These are phyloP conservation scores for Lycaon pictus DNA, from an alignment of 2,113 vertebrate species.

Conservation along the genomic window DNA sequence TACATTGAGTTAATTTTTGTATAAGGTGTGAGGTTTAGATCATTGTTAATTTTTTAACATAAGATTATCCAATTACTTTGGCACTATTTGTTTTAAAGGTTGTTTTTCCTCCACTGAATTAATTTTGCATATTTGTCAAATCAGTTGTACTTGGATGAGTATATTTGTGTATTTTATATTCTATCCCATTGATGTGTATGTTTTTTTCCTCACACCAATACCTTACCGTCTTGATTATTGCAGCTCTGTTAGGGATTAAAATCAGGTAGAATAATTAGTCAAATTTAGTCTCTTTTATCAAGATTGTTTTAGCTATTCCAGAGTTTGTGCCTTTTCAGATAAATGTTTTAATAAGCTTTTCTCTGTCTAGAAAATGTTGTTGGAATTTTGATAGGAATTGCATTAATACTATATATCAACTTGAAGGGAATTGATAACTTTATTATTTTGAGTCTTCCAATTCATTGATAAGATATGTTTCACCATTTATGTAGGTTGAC, in stretches of 20 bases:
- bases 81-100: background rate
- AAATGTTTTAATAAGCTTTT: slow-evolving; percentile 24
- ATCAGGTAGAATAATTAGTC: background rate
- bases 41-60: background rate
- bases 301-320: slow-evolving; percentile 27
- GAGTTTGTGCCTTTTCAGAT: background rate
- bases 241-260: background rate
- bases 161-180: background rate
- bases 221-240: background rate
- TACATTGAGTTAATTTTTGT: background rate
- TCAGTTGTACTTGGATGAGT: background rate
- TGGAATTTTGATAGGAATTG: slow-evolving; percentile 18
- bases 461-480: background rate
- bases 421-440: background rate
- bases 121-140: slow-evolving; percentile 23
- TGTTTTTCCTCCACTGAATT: slow-evolving; percentile 8
- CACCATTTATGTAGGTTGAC: background rate
- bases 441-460: background rate
- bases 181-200: background rate
- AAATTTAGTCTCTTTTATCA: slow-evolving; percentile 26
- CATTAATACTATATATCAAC: background rate
- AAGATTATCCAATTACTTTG: background rate
- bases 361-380: background rate
- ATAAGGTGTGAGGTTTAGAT: background rate
- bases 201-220: background rate